Percentiles rank a stretch among this genome's conserved stretches.
Evolutionary conservation across 2,113 vertebrate genomes (phyloP).

Genomic region (Dromas ardeola): DNA sequence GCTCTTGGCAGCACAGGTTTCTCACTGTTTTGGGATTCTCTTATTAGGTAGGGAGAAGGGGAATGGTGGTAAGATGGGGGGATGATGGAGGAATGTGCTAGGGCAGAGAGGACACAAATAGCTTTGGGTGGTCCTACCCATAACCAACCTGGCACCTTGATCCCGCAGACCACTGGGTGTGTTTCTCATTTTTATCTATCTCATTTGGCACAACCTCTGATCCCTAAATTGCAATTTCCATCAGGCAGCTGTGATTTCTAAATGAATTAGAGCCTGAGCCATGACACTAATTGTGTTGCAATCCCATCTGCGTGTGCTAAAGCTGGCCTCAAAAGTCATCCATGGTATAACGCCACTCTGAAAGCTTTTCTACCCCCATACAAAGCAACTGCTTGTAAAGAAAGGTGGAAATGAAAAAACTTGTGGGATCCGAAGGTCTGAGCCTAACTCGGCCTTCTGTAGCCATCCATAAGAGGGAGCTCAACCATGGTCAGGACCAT

Average conservation of each 20-base stretch:
- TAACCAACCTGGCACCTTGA: not conserved
- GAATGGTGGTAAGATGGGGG: not conserved
- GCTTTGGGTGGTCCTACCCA: not conserved
- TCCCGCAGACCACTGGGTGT: not conserved
- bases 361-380: not conserved
- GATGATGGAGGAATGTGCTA: not conserved
- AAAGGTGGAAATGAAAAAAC: not conserved
- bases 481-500: not conserved
- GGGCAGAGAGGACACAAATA: not conserved
- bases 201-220: not conserved
- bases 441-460: not conserved
- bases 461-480: not conserved
- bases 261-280: not conserved
- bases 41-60: not conserved
- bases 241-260: not conserved
- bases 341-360: not conserved
- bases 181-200: not conserved
- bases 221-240: not conserved
- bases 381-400: not conserved
- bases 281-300: not conserved
- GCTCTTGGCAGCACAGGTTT: not conserved
- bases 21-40: not conserved
- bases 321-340: not conserved
- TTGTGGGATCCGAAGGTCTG: not conserved
- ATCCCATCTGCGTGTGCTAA: not conserved